Conservation (phyloP, 2,113 vertebrate genomes). For the Atlantisia rogersi region DNA sequence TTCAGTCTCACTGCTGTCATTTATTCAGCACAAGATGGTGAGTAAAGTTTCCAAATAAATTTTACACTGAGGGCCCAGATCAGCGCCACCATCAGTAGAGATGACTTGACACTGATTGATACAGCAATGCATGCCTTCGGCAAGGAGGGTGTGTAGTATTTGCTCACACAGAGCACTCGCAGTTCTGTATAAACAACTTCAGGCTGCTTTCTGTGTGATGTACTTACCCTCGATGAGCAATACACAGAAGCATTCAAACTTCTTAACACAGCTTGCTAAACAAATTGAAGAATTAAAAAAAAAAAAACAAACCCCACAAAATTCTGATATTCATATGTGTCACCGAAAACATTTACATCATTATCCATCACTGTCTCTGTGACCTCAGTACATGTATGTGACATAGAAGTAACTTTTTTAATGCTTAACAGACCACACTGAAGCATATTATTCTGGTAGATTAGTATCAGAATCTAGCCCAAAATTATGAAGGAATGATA, state of each 20-base stretch:
- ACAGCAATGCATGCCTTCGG: background rate
- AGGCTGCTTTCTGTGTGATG: background rate
- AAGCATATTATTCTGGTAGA: background rate
- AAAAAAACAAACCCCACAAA: background rate
- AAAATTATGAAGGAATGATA: background rate
- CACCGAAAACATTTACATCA: background rate
- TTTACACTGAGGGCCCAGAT: background rate
- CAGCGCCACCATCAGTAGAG: background rate
- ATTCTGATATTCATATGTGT: background rate
- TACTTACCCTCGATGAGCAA: background rate
- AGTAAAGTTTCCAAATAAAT: conserved; percentile 43
- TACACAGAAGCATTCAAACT: background rate
- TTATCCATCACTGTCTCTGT: background rate
- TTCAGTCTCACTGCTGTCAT: conserved; percentile 87
- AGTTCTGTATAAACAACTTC: background rate
- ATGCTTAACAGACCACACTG: background rate
- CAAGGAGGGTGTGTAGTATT: background rate
- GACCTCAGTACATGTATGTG: background rate
- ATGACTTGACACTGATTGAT: background rate
- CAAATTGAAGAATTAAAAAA: background rate
- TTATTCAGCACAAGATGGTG: conserved; percentile 91
- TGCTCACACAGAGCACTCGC: background rate
- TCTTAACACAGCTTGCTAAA: background rate
- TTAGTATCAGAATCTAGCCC: background rate
- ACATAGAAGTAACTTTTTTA: background rate